Conservation (phyloP, 2,113 vertebrate species). For the Sterrhoptilus dennistouni region DNA sequence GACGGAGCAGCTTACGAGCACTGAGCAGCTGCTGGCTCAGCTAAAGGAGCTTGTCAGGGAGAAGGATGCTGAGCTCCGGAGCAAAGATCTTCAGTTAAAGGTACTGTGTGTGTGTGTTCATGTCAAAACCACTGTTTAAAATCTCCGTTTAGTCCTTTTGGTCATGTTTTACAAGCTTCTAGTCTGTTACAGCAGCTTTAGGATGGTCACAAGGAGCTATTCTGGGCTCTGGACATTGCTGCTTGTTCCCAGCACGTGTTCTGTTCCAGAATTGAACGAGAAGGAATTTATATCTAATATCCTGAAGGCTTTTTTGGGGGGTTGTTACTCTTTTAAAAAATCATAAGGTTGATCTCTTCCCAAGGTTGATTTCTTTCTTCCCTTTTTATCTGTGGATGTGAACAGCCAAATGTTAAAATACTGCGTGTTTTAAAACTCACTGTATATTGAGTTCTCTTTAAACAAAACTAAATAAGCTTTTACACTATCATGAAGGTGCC, state of each 20-base stretch:
- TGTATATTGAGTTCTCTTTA: background rate
- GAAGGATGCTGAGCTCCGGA: constrained; percentile 79
- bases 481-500: background rate
- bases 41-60: constrained; percentile 87
- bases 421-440: background rate
- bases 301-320: background rate
- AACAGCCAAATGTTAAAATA: background rate
- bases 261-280: background rate
- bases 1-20: constrained; percentile 80
- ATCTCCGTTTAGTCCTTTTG: background rate
- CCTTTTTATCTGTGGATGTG: background rate
- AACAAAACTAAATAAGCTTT: background rate
- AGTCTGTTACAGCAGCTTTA: background rate
- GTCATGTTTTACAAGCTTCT: background rate
- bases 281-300: background rate
- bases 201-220: background rate
- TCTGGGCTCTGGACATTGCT: background rate
- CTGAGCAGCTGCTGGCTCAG: constrained; percentile 83
- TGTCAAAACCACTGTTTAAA: background rate
- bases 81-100: constrained; percentile 85
- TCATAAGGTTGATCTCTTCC: background rate
- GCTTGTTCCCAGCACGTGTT: background rate
- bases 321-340: background rate
- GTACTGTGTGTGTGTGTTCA: constrained; percentile 17
- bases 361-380: background rate